Conservation (phyloP, 1,140 invertebrate genomes). For the Anthonomus grandis region DNA sequence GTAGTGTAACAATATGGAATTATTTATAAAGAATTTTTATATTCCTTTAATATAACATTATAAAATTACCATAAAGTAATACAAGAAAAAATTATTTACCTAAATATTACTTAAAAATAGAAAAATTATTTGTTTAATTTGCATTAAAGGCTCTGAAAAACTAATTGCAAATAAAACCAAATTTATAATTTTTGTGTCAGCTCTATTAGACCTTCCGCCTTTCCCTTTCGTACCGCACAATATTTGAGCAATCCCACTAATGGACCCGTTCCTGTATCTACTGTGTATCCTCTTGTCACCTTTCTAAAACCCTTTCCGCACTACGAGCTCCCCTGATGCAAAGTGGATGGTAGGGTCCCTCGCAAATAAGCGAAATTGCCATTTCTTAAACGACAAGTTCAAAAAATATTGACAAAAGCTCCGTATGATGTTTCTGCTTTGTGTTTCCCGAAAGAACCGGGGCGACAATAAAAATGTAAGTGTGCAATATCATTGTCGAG, state of each 20-base stretch:
- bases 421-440: slow-evolving; percentile 9
- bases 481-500: background rate
- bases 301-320: slow-evolving; percentile 3
- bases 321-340: background rate
- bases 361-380: slow-evolving; percentile 12
- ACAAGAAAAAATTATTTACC: too few species aligned
- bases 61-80: too few species aligned
- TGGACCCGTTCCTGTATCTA: background rate
- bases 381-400: slow-evolving; percentile 9
- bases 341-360: background rate
- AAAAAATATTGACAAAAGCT: slow-evolving; percentile 12
- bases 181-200: too few species aligned
- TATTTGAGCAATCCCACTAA: too few species aligned
- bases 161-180: background rate
- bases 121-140: background rate
- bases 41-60: too few species aligned
- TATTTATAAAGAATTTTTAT: too few species aligned
- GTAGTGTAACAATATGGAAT: too few species aligned
- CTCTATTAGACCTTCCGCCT: too few species aligned
- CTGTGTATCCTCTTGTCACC: slow-evolving; percentile 7
- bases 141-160: too few species aligned
- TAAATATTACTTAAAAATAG: background rate
- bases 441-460: background rate
- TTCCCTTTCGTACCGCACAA: too few species aligned
- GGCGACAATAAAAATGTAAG: slow-evolving; percentile 8